Conservation (phyloP, 1,140 invertebrate species). For the Nixonia krombeini region DNA sequence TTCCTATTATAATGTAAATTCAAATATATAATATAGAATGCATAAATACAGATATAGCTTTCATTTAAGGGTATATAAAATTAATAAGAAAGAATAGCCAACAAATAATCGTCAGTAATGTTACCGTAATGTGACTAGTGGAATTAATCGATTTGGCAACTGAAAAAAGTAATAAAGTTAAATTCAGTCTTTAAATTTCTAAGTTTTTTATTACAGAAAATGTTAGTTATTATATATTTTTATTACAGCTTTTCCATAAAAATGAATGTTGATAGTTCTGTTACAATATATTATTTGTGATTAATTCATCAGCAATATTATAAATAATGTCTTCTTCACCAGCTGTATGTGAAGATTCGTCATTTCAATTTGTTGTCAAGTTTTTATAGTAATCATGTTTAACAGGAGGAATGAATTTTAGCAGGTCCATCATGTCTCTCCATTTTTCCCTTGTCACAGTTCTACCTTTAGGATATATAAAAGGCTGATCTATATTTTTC, state of each 20-base stretch:
- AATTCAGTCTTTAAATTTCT: constrained; percentile 2
- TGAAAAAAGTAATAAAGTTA: neutral
- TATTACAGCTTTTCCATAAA: constrained; percentile 16
- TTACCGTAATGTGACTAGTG: constrained; percentile 6
- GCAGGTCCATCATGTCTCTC: too few relatives aligned
- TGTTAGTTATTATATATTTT: too few relatives aligned
- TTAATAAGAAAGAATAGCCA: constrained; percentile 11
- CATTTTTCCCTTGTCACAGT: too few relatives aligned
- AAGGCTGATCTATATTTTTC: constrained; percentile 25
- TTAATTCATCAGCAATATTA: constrained; percentile 18
- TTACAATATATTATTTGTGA: constrained; percentile 16
- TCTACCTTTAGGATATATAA: too few relatives aligned
- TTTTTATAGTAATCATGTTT: constrained; percentile 37
- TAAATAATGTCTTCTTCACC: constrained; percentile 26
- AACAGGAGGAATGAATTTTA: constrained; percentile 8
- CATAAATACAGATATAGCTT: constrained; percentile 16
- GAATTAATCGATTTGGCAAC: constrained; percentile 24
- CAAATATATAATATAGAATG: constrained; percentile 20
- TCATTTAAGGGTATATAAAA: constrained; percentile 24
- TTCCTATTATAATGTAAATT: constrained; percentile 22
- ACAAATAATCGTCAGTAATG: constrained; percentile 14
- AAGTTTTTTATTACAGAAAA: too few relatives aligned
- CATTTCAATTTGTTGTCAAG: constrained; percentile 33
- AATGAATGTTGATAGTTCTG: constrained; percentile 15
- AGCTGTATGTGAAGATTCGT: constrained; percentile 20